These are phyloP conservation scores for Meleagris gallopavo DNA, from an alignment of 2,113 vertebrate genomes.

Conservation along the genomic window DNA sequence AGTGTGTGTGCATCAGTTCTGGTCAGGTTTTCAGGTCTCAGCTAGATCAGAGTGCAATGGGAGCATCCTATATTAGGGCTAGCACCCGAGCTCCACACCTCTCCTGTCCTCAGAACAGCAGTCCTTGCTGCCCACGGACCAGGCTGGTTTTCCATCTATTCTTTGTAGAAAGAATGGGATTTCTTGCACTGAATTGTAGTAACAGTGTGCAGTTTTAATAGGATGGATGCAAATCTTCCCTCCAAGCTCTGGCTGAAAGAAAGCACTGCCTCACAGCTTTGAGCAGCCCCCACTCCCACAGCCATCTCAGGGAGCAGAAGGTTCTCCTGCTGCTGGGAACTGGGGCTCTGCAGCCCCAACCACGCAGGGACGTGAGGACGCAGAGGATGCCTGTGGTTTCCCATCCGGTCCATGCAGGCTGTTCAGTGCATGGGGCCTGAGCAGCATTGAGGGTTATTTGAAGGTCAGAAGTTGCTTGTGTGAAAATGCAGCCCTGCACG, in stretches of 20 bases:
- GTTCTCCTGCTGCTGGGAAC: background rate
- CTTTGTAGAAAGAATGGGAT: background rate
- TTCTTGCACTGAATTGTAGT: background rate
- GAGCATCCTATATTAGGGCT: background rate
- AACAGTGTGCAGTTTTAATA: background rate
- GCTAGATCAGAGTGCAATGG: background rate
- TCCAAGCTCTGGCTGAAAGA: background rate
- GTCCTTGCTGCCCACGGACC: background rate
- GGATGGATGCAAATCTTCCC: background rate
- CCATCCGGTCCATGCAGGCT: rapidly evolving
- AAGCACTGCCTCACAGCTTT: background rate
- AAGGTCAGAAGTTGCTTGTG: background rate
- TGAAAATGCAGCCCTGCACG: rapidly evolving
- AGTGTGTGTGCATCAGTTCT: background rate
- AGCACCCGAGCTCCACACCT: background rate
- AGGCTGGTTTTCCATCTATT: background rate
- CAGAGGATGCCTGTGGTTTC: rapidly evolving
- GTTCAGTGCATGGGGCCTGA: background rate
- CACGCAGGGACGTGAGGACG: background rate
- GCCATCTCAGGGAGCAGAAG: background rate
- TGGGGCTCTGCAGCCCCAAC: rapidly evolving
- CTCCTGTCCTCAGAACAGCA: background rate
- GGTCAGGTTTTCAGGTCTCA: background rate
- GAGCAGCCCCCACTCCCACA: rapidly evolving
- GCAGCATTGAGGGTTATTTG: background rate